These are phyloP conservation scores for Drymodes brunneopygia DNA, from an alignment of 2,113 vertebrate species.

Conservation along the genomic window DNA sequence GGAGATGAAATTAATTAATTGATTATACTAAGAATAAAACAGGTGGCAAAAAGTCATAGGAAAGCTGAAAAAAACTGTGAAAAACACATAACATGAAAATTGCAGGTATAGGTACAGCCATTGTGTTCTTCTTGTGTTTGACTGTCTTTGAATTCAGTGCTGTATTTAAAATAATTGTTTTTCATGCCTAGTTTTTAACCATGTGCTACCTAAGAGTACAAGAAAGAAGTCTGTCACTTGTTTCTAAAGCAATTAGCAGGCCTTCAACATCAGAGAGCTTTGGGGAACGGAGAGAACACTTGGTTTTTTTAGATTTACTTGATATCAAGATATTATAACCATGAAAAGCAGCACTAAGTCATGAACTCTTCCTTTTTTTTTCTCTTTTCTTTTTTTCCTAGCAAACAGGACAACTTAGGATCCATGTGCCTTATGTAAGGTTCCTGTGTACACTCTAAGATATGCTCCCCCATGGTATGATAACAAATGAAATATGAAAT, in stretches of 20 bases:
- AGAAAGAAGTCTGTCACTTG: background rate
- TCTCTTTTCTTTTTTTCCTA: background rate
- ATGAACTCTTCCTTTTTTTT: background rate
- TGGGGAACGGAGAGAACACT: background rate
- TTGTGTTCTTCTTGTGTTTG: background rate
- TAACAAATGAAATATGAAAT: background rate
- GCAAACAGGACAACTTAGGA: background rate
- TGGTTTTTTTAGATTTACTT: background rate
- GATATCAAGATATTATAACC: background rate
- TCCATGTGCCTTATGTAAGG: background rate
- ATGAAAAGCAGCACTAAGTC: background rate
- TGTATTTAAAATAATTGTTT: background rate
- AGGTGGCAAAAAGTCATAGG: background rate
- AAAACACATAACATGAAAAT: background rate
- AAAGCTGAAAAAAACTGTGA: background rate
- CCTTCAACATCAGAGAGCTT: background rate
- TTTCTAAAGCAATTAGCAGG: background rate
- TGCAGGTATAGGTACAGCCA: background rate
- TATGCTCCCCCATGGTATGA: background rate
- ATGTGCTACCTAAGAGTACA: background rate
- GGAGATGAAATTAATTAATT: background rate
- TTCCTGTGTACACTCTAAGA: accelerated
- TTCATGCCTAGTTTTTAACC: background rate
- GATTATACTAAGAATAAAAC: background rate
- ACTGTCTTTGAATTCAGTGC: background rate